phyloP scores from a whole-genome alignment of 1,140 invertebrate genomes.

The Ruditapes philippinarum region DNA sequence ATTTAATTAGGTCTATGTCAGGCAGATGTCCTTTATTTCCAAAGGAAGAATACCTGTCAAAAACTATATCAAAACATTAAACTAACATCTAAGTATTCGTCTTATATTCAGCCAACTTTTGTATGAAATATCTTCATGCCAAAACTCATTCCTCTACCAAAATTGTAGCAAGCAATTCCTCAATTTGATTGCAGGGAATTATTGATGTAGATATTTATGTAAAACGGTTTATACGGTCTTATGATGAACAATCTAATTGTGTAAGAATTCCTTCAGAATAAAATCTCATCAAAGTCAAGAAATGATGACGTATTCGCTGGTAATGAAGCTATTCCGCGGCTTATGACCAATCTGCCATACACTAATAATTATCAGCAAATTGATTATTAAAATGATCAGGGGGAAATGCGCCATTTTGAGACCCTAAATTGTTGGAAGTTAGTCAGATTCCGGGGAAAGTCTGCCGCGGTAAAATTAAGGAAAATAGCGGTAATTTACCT shows the following conservation, averaged over 20 bases:
- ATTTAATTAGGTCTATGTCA: neutral
- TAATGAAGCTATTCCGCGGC: constrained; percentile 35
- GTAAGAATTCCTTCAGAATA: too few relatives aligned
- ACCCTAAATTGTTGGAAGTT: neutral
- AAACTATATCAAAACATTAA: too few relatives aligned
- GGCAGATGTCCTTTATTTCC: neutral
- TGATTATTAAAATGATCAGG: constrained; percentile 46
- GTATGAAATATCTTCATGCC: too few relatives aligned
- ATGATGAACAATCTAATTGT: too few relatives aligned
- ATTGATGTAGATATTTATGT: too few relatives aligned
- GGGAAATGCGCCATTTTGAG: constrained; percentile 7
- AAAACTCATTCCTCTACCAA: neutral
- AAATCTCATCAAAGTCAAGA: neutral
- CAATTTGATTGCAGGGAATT: too few relatives aligned
- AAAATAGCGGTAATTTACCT: constrained; percentile 79
- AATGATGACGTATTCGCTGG: neutral
- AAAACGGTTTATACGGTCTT: too few relatives aligned
- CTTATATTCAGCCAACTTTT: too few relatives aligned
- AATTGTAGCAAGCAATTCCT: too few relatives aligned
- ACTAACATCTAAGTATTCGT: too few relatives aligned
- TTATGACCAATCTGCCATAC: neutral
- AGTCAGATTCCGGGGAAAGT: constrained; percentile 34
- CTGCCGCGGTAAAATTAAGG: constrained; percentile 74
- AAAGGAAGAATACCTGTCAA: neutral
- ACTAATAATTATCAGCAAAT: constrained; percentile 54